Evolutionary conservation across 2,888 invertebrate species (phyloP).

Genomic region (Serrognathus titanus): DNA sequence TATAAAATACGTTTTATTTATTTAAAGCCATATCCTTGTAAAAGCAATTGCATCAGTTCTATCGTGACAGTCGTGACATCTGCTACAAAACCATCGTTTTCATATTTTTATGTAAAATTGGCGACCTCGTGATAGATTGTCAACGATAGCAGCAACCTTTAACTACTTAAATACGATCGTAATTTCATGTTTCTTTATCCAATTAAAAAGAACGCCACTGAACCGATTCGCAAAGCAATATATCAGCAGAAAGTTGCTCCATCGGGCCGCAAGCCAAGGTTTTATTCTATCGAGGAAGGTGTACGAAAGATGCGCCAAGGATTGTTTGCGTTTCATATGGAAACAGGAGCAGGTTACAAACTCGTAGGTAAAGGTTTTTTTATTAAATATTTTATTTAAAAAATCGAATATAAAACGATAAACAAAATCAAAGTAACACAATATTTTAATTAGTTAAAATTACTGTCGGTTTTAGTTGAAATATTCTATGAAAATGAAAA

Average conservation of each 20-base stretch:
- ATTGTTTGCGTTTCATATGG: constrained; percentile 70
- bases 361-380: constrained; percentile 56
- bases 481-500: constrained; percentile 69
- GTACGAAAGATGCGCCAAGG: constrained; percentile 59
- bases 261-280: constrained; percentile 56
- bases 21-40: background rate
- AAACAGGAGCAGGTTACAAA: constrained; percentile 67
- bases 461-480: constrained; percentile 46
- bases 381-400: too few relatives aligned
- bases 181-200: too few relatives aligned
- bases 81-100: too few relatives aligned
- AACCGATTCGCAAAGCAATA: constrained; percentile 60
- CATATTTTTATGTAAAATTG: too few relatives aligned
- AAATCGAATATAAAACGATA: too few relatives aligned
- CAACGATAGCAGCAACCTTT: too few relatives aligned
- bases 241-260: constrained; percentile 64
- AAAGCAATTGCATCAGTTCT: background rate
- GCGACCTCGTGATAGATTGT: too few relatives aligned
- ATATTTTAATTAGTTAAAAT: background rate
- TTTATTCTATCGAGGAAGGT: constrained; percentile 61
- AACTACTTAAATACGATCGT: too few relatives aligned
- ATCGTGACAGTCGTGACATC: too few relatives aligned
- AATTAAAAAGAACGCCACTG: constrained; percentile 57
- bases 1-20: background rate
- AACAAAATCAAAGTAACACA: too few relatives aligned